phyloP scores from a whole-genome alignment of 1,140 invertebrate genomes.

The Pygmarrhopalites habei region DNA sequence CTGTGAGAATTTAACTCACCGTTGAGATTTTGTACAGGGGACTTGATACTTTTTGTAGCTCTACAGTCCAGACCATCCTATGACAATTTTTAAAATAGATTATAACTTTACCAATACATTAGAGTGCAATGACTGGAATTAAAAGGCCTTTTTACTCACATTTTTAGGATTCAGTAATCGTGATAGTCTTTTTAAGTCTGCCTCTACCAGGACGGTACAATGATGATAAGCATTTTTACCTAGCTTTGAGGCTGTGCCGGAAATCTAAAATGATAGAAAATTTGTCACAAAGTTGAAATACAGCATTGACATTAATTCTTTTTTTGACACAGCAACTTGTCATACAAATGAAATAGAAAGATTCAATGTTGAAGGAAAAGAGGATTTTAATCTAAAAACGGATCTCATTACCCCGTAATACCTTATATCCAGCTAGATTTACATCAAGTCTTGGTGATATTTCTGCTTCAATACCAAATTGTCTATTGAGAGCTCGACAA shows the following conservation, averaged over 20 bases:
- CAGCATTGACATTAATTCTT: no score
- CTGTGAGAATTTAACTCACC: no score
- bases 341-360: no score
- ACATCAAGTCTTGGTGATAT: slow-evolving; percentile 77
- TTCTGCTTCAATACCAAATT: slow-evolving; percentile 65
- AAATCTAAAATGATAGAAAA: slow-evolving; percentile 54
- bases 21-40: slow-evolving; percentile 68
- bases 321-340: no score
- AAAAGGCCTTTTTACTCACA: slow-evolving; percentile 16
- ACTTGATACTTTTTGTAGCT: slow-evolving; percentile 70
- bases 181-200: slow-evolving; percentile 62
- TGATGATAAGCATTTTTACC: slow-evolving; percentile 86
- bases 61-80: slow-evolving; percentile 61
- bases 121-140: no score
- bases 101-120: no score
- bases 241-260: slow-evolving; percentile 85
- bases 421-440: slow-evolving; percentile 71
- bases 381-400: no score
- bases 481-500: slow-evolving; percentile 63
- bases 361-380: no score
- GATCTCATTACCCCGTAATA: no score
- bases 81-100: no score
- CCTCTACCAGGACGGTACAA: slow-evolving; percentile 80
- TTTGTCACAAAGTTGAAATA: no score
- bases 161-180: slow-evolving; percentile 43